These are phyloP conservation scores for Hypsopygia costalis DNA, from an alignment of 2,888 invertebrate genomes.

Conservation along the genomic window DNA sequence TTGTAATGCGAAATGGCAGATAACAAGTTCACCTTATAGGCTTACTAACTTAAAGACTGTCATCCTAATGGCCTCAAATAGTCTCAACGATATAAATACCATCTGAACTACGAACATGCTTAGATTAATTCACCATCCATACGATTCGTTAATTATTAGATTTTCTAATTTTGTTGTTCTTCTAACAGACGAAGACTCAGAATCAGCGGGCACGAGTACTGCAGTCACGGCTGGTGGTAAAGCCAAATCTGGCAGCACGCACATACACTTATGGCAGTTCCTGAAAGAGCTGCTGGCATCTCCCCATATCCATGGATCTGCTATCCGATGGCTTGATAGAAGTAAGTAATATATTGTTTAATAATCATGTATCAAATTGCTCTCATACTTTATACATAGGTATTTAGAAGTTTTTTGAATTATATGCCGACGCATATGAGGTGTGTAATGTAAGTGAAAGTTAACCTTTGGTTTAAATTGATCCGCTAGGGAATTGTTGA, in stretches of 20 bases:
- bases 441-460: too few relatives aligned
- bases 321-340: constrained; percentile 98
- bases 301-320: constrained; percentile 93
- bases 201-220: constrained; percentile 54
- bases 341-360: constrained; percentile 63
- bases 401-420: neutral
- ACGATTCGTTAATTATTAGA: too few relatives aligned
- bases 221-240: constrained; percentile 48
- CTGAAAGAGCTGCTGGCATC: constrained; percentile 95
- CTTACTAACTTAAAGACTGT: too few relatives aligned
- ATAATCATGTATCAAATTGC: too few relatives aligned
- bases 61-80: too few relatives aligned
- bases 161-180: constrained; percentile 4
- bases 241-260: constrained; percentile 85
- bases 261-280: constrained; percentile 99
- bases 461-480: too few relatives aligned
- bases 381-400: neutral
- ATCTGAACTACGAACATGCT: too few relatives aligned
- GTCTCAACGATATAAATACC: too few relatives aligned
- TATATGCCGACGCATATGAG: neutral
- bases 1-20: too few relatives aligned
- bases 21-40: too few relatives aligned
- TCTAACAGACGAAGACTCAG: constrained; percentile 81
- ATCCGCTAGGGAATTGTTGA: too few relatives aligned
- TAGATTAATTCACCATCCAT: too few relatives aligned